Evolutionary conservation across 2,113 vertebrate genomes (phyloP).

Genomic region (Nanorana parkeri): DNA sequence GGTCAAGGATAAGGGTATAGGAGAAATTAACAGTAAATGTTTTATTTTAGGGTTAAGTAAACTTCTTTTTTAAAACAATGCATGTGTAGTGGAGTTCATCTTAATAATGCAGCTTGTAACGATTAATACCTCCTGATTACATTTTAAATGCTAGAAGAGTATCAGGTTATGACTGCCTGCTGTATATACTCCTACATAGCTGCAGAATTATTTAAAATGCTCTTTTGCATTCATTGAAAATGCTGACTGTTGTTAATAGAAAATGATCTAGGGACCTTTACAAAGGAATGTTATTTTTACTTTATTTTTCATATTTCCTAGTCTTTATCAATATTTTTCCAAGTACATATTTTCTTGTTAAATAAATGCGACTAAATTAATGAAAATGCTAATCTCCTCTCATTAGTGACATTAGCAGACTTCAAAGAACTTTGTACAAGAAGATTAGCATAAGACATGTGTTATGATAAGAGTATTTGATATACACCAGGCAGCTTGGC

Average conservation of each 20-base stretch:
- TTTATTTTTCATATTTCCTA: neutral
- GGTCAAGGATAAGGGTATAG: no score
- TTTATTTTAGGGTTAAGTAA: no score
- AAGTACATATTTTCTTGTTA: neutral
- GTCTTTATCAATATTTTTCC: neutral
- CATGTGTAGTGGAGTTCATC: no score
- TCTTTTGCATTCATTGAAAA: neutral
- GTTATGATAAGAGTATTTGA: conserved; percentile 40
- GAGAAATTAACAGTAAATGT: no score
- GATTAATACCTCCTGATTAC: no score
- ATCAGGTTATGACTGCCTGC: no score
- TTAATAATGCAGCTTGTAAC: no score
- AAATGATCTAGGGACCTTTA: neutral
- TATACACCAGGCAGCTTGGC: conserved; percentile 16
- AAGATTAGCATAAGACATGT: conserved; percentile 44
- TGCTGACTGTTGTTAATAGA: neutral
- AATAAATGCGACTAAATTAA: neutral
- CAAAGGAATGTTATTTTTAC: neutral
- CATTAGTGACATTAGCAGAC: conserved; percentile 41
- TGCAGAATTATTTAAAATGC: no score
- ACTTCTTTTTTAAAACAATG: no score
- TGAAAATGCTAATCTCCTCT: conserved; percentile 36
- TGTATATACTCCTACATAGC: no score
- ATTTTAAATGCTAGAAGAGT: no score
- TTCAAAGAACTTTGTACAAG: conserved; percentile 24